Evolutionary conservation across 2,797 vertebrate genomes (phyloP).

Genomic region (Amazonetta brasiliensis): DNA sequence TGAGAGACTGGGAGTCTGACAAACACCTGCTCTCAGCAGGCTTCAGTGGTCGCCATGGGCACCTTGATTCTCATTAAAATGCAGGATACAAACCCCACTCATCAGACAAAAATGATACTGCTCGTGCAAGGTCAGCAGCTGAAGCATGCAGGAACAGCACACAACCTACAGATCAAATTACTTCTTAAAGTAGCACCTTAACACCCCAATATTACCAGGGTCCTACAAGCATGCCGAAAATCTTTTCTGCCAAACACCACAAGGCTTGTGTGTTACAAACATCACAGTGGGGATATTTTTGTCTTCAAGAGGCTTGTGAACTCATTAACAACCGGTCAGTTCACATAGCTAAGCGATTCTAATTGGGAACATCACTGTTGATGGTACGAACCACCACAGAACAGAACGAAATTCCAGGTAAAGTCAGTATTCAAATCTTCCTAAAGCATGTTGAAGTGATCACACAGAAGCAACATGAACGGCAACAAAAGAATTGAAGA

Average conservation of each 20-base stretch:
- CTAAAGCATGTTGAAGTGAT: background rate
- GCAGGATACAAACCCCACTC: background rate
- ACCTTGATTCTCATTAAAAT: background rate
- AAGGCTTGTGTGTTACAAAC: background rate
- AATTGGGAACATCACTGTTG: no score
- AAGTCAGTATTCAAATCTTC: background rate
- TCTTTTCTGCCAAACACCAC: background rate
- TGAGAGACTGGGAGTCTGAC: background rate
- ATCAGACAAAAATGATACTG: background rate
- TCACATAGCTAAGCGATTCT: background rate
- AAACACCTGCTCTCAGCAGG: background rate
- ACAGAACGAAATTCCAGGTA: background rate
- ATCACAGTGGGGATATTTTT: background rate
- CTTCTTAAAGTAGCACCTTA: background rate
- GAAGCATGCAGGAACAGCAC: background rate
- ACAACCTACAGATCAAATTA: background rate
- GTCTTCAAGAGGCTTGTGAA: background rate
- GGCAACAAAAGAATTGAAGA: background rate
- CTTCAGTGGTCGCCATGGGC: background rate
- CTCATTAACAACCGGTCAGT: background rate
- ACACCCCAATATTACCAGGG: rapidly evolving
- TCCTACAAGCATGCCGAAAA: background rate
- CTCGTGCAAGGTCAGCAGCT: background rate
- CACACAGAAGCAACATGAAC: background rate
- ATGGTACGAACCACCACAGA: background rate